These are phyloP conservation scores for Oikopleura albicans DNA, from an alignment of 23 tunicate species.

Conservation along the genomic window DNA sequence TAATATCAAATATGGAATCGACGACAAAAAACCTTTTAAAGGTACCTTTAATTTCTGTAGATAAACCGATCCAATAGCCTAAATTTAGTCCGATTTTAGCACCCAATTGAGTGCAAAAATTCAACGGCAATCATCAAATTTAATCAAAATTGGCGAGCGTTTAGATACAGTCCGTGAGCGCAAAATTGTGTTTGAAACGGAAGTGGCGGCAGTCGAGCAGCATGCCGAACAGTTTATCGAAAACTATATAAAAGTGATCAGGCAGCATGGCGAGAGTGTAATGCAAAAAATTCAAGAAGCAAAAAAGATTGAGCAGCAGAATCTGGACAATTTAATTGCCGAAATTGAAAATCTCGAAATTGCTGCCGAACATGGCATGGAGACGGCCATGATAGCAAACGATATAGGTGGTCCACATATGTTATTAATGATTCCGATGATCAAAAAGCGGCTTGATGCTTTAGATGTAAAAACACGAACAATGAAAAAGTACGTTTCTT, in stretches of 20 bases:
- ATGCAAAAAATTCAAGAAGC: background rate
- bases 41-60: too few species aligned
- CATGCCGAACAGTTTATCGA: background rate
- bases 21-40: too few species aligned
- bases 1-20: too few species aligned
- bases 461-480: background rate
- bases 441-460: background rate
- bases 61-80: too few species aligned
- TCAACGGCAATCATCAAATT: too few species aligned
- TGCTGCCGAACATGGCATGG: background rate
- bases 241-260: background rate
- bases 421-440: background rate
- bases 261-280: background rate
- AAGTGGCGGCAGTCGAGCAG: background rate
- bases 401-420: background rate
- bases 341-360: background rate
- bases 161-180: background rate
- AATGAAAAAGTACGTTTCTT: background rate
- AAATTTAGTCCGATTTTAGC: too few species aligned
- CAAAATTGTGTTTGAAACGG: background rate
- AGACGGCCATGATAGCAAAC: background rate
- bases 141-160: background rate
- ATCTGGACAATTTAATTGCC: background rate
- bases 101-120: too few species aligned
- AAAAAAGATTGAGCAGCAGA: background rate